Evolutionary conservation across 1,140 invertebrate species (phyloP).

Genomic region (Ceratitis capitata): DNA sequence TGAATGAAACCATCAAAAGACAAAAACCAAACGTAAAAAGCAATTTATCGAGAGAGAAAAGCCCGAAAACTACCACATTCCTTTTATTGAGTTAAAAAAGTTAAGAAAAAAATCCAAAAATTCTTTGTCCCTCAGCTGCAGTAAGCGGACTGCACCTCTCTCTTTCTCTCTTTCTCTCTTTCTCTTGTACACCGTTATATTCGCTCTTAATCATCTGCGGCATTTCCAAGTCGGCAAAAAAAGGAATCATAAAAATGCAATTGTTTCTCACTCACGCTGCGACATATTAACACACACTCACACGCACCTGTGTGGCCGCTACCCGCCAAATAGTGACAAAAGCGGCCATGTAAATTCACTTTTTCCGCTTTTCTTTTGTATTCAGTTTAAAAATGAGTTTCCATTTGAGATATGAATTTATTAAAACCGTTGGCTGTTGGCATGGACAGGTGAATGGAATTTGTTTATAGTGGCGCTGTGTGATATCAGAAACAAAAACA

Average conservation of each 20-base stretch:
- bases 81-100: too few species aligned
- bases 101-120: too few species aligned
- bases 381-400: conserved; percentile 7
- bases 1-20: not conserved
- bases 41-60: not conserved
- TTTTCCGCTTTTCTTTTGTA: too few species aligned
- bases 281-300: not conserved
- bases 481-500: not conserved
- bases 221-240: too few species aligned
- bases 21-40: not conserved
- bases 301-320: not conserved
- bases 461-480: too few species aligned
- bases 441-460: not conserved
- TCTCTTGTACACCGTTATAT: not conserved
- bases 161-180: not conserved
- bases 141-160: not conserved
- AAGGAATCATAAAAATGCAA: not conserved
- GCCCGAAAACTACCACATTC: not conserved
- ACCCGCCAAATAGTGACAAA: not conserved
- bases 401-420: conserved; percentile 36
- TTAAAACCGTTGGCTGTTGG: conserved; percentile 8
- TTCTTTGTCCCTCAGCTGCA: not conserved
- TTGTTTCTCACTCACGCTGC: not conserved
- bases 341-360: not conserved
- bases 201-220: too few species aligned